phyloP scores from a whole-genome alignment of 2,113 vertebrate genomes.

The Mesocricetus auratus region DNA sequence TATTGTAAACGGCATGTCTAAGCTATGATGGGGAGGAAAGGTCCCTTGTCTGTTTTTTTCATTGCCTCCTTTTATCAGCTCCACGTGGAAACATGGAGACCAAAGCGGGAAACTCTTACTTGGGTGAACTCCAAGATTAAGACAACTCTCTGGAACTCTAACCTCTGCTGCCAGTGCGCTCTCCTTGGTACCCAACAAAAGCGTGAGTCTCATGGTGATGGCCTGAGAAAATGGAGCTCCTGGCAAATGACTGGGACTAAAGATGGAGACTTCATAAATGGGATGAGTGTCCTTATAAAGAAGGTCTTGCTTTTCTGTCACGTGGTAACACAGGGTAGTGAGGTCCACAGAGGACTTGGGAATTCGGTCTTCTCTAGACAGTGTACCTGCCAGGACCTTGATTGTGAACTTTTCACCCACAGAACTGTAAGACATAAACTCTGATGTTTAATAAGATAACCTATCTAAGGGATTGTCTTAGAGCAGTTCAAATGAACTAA shows the following conservation, averaged over 20 bases:
- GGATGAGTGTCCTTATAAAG: neutral
- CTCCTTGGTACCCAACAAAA: neutral
- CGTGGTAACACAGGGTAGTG: neutral
- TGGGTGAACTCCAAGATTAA: neutral
- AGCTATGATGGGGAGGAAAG: neutral
- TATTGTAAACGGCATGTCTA: neutral
- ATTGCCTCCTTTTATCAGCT: neutral
- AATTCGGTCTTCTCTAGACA: neutral
- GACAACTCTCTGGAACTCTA: neutral
- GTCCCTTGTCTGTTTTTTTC: neutral
- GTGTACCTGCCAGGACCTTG: neutral
- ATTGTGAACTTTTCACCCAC: neutral
- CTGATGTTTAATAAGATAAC: neutral
- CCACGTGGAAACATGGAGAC: neutral
- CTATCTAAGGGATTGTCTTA: neutral
- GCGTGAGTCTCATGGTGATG: neutral
- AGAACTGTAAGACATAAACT: neutral
- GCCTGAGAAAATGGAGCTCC: neutral
- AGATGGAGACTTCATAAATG: no score
- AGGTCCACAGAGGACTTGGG: neutral
- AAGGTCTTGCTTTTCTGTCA: neutral
- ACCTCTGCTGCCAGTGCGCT: neutral
- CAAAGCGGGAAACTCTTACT: neutral
- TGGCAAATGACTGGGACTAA: neutral
- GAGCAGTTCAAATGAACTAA: neutral